Evolutionary conservation across 2,888 invertebrate species (phyloP), one percentile per base, ranked within the genome.

Genomic region (Dicyrtoma fusca): DNA sequence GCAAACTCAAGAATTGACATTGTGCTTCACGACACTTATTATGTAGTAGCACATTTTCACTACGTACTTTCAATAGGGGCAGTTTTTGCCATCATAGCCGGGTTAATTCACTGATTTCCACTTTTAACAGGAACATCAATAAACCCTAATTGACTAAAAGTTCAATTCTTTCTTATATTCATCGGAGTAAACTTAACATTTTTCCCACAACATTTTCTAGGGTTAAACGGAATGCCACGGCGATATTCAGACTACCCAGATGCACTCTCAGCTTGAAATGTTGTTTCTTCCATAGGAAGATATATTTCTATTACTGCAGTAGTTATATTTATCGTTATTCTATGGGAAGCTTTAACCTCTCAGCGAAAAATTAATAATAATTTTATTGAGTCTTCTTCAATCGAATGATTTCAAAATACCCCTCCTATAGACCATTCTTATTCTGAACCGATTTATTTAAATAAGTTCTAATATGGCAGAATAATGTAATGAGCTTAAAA

Each of bases 41-140:
- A 92, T 87, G 91, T 92, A 65, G 91, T 92, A 45, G 91, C 90
- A 4, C 91, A 92, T 83, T 92, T 92, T 81, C 91, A 92, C 83
- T 92, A 92, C 87, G 91, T 92, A 0, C 81, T 92, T 82, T 91
- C 90, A 2, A 91, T 92, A 85, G 91, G 91, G 78, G 91, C 91
- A 2, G 90, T 92, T 81, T 92, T 91, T 86, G 88, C 90, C 53
- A 90, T 92, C 87, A 88, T 92, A 85, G 88, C 87, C 47, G 90
- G 90, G 80, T 87, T 91, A 83, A 86, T 88, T 82, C 87, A 89
- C 78, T 92, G 91, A 88, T 91, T 87, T 49, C 88, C 90, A 0
- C 81, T 90, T 85, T 87, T 91, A 82, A 87, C 87, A 61, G 89
- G 90, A 8, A 76, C 89, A 82, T 83, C 83, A 0, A 69, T 90